Base-by-base conservation (phyloP, 2,888 invertebrate genomes). In the Sphecodes monilicornis region DNA sequence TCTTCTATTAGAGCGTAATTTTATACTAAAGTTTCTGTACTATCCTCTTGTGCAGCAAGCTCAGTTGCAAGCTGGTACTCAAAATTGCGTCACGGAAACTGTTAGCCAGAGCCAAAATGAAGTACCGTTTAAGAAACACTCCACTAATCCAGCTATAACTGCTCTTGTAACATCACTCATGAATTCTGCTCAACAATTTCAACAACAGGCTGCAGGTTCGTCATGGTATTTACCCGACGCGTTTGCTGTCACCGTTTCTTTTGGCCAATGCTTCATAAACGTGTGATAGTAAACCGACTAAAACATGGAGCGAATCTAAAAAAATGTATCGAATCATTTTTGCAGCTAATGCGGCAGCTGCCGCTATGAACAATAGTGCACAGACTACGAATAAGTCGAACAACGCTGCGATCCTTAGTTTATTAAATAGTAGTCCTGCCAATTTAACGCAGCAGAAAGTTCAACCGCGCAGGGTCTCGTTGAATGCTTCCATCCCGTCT, bases 161-260 rank as follows among this genome's bases (percentile, higher is more conserved):
- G 97, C 97, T 74, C 96, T 98, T 90, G 97, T 97, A 85, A 97
- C 97, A 86, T 97, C 97, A 93, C 96, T 98, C 60, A 97, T 97
- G 97, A 97, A 97, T 93, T 97, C 97, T 13, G 97, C 97, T 66
- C 97, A 97, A 94, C 97, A 97, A 93, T 97, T 97, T 94, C 97
- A 97, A 93, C 97, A 97, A 93, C 96, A 96, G 89, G 96, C 95
- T 86, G 95, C 94, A 84, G 95, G 95, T 95, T 90, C 76, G 95
- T 96, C 32, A 64, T 29, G 13, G 13, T 1, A 10, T 39, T 39
- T 39, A 39, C 66, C 11, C 5, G 8, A 39, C 5, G n/a, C 10
- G n/a, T n/a, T 39, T 39, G 36, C 22, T 39, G 32, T 36, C 22
- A 22, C 32, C 1, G 10, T 66, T 66, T 36, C 3, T 64, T 32